A percentile compares a stretch with the other conserved stretches of the same genome.
phyloP scores from a whole-genome alignment of 2,113 vertebrate species.

The Macroglossus sobrinus region DNA sequence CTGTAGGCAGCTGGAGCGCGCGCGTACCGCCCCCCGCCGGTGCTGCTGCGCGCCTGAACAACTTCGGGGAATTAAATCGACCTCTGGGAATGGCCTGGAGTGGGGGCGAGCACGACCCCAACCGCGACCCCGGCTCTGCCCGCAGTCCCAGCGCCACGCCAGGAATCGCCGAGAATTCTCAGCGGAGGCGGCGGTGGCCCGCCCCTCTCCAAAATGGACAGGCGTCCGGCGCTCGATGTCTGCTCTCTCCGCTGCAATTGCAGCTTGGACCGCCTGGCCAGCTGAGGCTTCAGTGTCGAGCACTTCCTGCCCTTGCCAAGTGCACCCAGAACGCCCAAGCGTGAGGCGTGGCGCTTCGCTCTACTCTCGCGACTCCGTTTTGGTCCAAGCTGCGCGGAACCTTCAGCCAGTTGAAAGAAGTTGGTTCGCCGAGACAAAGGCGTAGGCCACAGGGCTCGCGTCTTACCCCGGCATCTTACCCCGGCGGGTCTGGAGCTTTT shows the following conservation, averaged over 20 bases:
- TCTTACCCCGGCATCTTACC: background rate
- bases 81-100: background rate
- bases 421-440: background rate
- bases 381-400: background rate
- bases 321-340: background rate
- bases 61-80: conserved; percentile 50
- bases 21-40: background rate
- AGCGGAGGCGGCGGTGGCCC: background rate
- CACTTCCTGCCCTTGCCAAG: background rate
- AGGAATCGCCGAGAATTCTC: background rate
- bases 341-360: background rate
- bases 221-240: conserved; percentile 52
- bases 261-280: conserved; percentile 74
- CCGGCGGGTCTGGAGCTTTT: background rate
- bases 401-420: background rate
- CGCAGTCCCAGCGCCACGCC: fast-evolving
- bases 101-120: background rate
- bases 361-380: background rate
- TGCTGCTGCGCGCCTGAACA: background rate
- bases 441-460: background rate
- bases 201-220: conserved; percentile 74
- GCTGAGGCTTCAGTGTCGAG: conserved; percentile 77
- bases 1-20: conserved; percentile 52
- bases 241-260: background rate
- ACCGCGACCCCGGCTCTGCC: background rate